Conservation (phyloP, 2,888 invertebrate genomes). For the Mechanitis mazaeus region DNA sequence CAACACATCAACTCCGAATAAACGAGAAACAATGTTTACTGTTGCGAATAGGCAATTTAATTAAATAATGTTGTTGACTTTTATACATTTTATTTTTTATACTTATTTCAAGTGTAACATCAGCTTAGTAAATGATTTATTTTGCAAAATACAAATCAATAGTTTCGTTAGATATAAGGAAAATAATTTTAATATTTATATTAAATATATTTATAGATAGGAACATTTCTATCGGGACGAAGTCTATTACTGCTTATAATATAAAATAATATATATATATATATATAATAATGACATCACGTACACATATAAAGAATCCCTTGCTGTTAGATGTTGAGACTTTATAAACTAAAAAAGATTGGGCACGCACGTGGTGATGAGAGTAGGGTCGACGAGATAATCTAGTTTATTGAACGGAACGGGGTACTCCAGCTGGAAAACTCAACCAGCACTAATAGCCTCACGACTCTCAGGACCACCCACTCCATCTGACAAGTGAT, state of each 20-base stretch:
- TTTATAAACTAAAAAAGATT: slow-evolving; percentile 35
- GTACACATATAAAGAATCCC: not conserved
- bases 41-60: slow-evolving; percentile 5
- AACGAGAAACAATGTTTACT: slow-evolving; percentile 11
- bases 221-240: too few relatives aligned
- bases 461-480: slow-evolving; percentile 60
- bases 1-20: slow-evolving; percentile 13
- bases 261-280: too few relatives aligned
- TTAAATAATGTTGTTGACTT: not conserved
- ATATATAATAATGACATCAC: too few relatives aligned
- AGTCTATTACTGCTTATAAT: too few relatives aligned
- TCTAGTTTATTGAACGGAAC: slow-evolving; percentile 55
- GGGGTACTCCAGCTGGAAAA: slow-evolving; percentile 46
- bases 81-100: not conserved
- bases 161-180: too few relatives aligned
- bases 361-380: slow-evolving; percentile 39
- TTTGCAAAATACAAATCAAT: too few relatives aligned
- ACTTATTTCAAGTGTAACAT: too few relatives aligned
- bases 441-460: slow-evolving; percentile 58
- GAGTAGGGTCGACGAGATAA: slow-evolving; percentile 53
- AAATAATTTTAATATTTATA: too few relatives aligned
- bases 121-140: too few relatives aligned
- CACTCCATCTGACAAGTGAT: slow-evolving; percentile 59
- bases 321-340: slow-evolving; percentile 5
- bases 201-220: too few relatives aligned